phyloP scores from a whole-genome alignment of 1,140 invertebrate species.

The Acromyrmex charruanus region DNA sequence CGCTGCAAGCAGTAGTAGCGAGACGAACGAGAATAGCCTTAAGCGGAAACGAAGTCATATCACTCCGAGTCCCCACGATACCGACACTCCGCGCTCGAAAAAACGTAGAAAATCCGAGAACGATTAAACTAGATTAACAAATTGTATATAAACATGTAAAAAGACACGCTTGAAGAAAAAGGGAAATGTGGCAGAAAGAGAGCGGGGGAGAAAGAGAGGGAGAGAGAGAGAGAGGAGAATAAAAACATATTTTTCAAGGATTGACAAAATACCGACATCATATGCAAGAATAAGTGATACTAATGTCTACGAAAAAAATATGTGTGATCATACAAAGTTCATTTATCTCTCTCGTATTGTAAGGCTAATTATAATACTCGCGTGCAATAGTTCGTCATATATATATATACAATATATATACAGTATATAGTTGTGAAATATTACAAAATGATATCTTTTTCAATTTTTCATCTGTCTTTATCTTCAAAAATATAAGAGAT shows the following conservation, averaged over 20 bases:
- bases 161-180: background rate
- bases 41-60: slow-evolving; percentile 85
- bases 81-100: slow-evolving; percentile 82
- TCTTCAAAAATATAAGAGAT: slow-evolving; percentile 36
- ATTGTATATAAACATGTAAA: slow-evolving; percentile 17
- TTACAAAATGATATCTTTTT: background rate
- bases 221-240: no score
- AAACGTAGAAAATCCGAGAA: slow-evolving; percentile 85
- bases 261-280: background rate
- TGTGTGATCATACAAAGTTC: slow-evolving; percentile 24
- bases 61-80: slow-evolving; percentile 83
- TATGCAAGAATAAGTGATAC: background rate
- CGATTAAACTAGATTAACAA: slow-evolving; percentile 72
- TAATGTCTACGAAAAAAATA: background rate
- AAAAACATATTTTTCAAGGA: background rate
- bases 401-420: no score
- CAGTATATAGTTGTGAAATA: background rate
- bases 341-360: background rate
- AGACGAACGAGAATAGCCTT: slow-evolving; percentile 77
- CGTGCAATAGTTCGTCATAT: background rate
- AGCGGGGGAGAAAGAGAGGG: no score
- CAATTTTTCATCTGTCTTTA: slow-evolving; percentile 4
- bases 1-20: slow-evolving; percentile 82
- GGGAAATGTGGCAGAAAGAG: background rate
- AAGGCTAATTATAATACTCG: background rate